Base-by-base conservation (phyloP, 2,797 vertebrate genomes). In the Amazona finschi region DNA sequence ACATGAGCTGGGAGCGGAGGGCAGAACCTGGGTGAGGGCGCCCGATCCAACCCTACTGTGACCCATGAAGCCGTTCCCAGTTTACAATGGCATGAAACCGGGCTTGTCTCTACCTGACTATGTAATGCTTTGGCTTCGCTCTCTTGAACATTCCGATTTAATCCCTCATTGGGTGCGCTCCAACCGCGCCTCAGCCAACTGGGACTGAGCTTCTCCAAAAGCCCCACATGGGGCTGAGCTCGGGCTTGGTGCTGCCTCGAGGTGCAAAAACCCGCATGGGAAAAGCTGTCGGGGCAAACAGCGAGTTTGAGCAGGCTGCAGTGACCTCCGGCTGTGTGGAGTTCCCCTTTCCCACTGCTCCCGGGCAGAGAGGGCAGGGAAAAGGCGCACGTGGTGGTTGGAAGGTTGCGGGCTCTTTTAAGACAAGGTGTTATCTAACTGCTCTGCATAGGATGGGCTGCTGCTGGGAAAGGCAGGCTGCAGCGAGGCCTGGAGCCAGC, bases 361-460 rank as follows among this genome's bases (percentile, higher is more conserved):
- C 67, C 10, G 2, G 1, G 41, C 5, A 17, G 33, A 22, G 44
- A 71, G 84, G 25, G 15, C 44, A 19, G 8, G 27, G 27, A 16
- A 13, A 9, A 49, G 49, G 43, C 31, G 3, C 7, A 30, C 30
- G 61, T 20, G 14, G 4, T 31, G n/a, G n/a, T 44, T 60, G 9
- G 33, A n/a, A 44, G 28, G 9, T n/a, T 30, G 25, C 15, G 5
- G 69, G 47, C 47, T 39, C 13, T 28, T 72, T 9, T 5, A 20
- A 20, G 20, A 5, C 15, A 8, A 0, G 0, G 44, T 39, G 30
- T 55, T 92, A 82, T 36, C 71, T 14, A 27, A 2, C 28, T 50
- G n/a, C 22, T 65, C 47, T 0, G 0, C 1, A 1, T 0, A 9
- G 22, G 19, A 10, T 1, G 18, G 5, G 11, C 53, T 20, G 10